Evolutionary conservation across 1,140 invertebrate species (phyloP).

Genomic region (Bombus vancouverensis): DNA sequence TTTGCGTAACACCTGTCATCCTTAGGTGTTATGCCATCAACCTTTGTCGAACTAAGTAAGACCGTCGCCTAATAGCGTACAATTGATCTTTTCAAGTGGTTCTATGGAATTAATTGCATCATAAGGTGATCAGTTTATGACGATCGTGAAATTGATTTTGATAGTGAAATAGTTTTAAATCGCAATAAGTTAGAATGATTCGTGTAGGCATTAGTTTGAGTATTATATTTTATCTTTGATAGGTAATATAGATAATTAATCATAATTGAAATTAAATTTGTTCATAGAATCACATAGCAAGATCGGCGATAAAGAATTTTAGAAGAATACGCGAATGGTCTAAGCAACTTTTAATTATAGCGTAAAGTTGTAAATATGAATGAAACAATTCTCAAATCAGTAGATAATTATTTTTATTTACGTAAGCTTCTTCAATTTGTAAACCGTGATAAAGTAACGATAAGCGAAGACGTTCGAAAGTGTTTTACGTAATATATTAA

Average conservation of each 20-base stretch:
- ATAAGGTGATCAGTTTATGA: neutral
- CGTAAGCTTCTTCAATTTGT: neutral
- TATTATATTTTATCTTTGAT: neutral
- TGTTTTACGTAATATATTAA: neutral
- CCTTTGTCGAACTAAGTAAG: neutral
- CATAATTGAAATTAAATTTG: too few species aligned
- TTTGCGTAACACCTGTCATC: neutral
- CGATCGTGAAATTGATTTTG: too few species aligned
- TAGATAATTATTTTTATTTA: neutral
- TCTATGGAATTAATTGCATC: neutral
- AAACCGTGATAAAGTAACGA: neutral
- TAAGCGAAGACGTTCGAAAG: neutral
- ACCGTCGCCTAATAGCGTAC: neutral
- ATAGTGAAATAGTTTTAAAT: too few species aligned
- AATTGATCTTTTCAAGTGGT: neutral
- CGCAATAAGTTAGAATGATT: too few species aligned
- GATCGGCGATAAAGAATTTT: neutral
- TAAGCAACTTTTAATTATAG: neutral
- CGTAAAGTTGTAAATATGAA: neutral
- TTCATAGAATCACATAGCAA: neutral
- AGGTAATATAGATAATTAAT: neutral
- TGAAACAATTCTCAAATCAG: neutral
- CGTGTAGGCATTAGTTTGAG: neutral
- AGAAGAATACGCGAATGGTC: neutral
- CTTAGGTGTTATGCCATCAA: neutral